Conservation (phyloP, 2,888 invertebrate species). For the Coenonympha glycerion region DNA sequence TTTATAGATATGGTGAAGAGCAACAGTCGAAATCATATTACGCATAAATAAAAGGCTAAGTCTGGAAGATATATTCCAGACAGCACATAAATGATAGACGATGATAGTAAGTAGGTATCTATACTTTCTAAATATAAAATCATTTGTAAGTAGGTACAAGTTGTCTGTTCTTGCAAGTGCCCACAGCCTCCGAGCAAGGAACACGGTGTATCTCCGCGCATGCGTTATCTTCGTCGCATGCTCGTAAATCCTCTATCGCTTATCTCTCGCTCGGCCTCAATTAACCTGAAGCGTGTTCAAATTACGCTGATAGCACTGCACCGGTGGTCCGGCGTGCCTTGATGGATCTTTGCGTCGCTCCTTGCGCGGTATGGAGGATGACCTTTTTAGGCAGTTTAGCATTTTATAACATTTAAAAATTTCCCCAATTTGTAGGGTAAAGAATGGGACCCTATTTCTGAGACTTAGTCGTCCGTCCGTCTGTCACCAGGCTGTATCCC, state of each 20-base stretch:
- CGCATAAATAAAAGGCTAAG: too few relatives aligned
- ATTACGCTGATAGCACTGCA: slow-evolving; percentile 66
- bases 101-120: too few relatives aligned
- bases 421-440: too few relatives aligned
- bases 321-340: slow-evolving; percentile 52
- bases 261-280: slow-evolving; percentile 57
- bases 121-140: too few relatives aligned
- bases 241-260: slow-evolving; percentile 55
- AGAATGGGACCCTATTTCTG: too few relatives aligned
- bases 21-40: too few relatives aligned
- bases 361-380: neutral
- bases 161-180: neutral
- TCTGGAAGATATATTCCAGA: too few relatives aligned
- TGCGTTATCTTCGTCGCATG: slow-evolving; percentile 28
- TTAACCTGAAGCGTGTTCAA: slow-evolving; percentile 67
- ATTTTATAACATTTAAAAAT: neutral
- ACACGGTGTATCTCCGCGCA: slow-evolving; percentile 16
- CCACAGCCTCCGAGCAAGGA: slow-evolving; percentile 1
- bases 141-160: too few relatives aligned
- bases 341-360: neutral
- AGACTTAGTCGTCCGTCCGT: too few relatives aligned
- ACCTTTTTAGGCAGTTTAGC: neutral
- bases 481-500: too few relatives aligned
- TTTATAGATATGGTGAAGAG: too few relatives aligned
- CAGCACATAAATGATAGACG: too few relatives aligned